Evolutionary conservation across 92 coral and sea anemone species (phyloP).

Genomic region (Parazoanthus atlanticus): DNA sequence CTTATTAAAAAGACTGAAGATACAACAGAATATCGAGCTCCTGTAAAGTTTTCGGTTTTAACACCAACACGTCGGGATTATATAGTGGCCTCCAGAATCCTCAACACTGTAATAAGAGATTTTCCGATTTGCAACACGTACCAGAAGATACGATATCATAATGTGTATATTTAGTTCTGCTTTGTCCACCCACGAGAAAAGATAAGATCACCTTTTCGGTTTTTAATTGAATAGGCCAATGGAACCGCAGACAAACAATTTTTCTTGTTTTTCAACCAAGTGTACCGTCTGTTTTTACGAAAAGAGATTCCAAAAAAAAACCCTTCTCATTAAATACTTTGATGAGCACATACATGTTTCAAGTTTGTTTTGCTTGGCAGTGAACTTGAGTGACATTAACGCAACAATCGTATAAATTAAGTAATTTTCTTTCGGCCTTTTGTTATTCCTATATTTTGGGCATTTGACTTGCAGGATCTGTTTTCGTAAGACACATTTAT

Average conservation of each 20-base stretch:
- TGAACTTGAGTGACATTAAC: too few relatives aligned
- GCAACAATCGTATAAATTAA: too few relatives aligned
- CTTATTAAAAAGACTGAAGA: background rate
- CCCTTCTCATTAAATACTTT: too few relatives aligned
- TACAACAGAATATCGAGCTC: background rate
- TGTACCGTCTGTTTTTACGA: background rate
- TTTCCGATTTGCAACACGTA: background rate
- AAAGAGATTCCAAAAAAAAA: background rate
- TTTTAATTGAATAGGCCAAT: background rate
- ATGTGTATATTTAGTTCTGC: background rate
- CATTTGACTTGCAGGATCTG: too few relatives aligned
- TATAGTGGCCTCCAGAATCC: background rate
- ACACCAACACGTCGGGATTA: background rate
- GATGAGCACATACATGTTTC: too few relatives aligned
- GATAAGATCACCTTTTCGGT: background rate
- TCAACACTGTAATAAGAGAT: background rate
- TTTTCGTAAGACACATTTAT: too few relatives aligned
- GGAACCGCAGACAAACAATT: background rate
- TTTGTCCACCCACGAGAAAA: constrained; percentile 2
- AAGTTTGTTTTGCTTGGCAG: too few relatives aligned
- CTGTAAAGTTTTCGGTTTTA: background rate
- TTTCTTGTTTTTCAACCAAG: background rate
- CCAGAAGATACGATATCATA: too few relatives aligned
- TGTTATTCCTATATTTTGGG: too few relatives aligned
- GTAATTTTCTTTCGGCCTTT: too few relatives aligned